These are phyloP conservation scores for Dicerorhinus sumatrensis DNA, from an alignment of 2,113 vertebrate genomes.

Conservation along the genomic window DNA sequence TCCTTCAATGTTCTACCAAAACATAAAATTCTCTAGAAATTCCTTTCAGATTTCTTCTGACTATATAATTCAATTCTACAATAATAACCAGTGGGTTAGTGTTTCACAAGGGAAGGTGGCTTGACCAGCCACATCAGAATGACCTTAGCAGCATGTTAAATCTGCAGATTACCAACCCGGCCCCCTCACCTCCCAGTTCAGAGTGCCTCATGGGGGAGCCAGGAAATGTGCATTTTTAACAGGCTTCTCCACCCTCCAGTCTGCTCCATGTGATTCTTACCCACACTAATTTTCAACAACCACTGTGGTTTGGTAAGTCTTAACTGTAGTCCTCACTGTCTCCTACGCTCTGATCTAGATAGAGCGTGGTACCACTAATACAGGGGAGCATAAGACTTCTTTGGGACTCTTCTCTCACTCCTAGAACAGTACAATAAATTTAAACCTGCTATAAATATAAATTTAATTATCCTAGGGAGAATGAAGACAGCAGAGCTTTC, in stretches of 20 bases:
- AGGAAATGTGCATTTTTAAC: background rate
- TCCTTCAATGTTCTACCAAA: background rate
- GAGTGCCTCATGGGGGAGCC: background rate
- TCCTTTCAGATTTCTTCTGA: background rate
- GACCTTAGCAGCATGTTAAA: background rate
- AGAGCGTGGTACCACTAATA: background rate
- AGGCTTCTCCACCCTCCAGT: background rate
- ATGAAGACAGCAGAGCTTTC: background rate
- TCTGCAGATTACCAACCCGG: background rate
- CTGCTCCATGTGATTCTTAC: background rate
- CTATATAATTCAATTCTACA: background rate
- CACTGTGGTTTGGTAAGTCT: background rate
- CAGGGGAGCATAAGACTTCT: background rate
- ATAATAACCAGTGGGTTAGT: background rate
- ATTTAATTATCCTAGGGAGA: slow-evolving; percentile 1
- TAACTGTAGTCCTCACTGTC: background rate
- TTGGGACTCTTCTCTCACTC: background rate
- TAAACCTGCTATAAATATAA: background rate
- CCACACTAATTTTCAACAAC: background rate
- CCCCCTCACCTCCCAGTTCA: background rate
- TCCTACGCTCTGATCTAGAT: background rate
- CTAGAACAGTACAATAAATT: background rate
- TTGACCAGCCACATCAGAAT: background rate
- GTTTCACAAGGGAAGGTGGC: background rate
- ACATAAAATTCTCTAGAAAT: slow-evolving; percentile 7